Evolutionary conservation across 1,140 invertebrate species (phyloP), one percentile per base, ranked within the genome.

Genomic region (Dendrolimus punctatus): DNA sequence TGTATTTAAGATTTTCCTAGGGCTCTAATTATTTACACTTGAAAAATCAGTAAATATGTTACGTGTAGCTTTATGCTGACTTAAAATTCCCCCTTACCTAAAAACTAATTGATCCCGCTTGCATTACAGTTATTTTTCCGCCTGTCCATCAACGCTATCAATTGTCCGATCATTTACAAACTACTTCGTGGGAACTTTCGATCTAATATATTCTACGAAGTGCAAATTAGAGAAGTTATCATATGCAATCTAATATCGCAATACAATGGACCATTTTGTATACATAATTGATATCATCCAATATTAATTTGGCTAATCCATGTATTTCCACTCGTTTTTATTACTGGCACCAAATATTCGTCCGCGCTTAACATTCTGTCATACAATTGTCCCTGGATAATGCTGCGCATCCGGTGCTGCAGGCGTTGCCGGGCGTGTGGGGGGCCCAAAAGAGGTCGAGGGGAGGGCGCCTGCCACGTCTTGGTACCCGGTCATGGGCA

Each of bases 321-420:
- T 68, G 91, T 23, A 23, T 23, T 23, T 89, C 91, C 91, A 92
- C 71, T 91, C 92, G 68, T 92, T 93, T 78, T 91, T 88, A 50
- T 91, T 73, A 54, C 89, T 89, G 87, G 91, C 90, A 84, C 90
- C 91, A 64, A 91, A 87, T 85, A 93, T 90, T 85, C 93, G 92
- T 90, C 93, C 93, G 93, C 93, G 95, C 93, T 95, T 95, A 45
- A 95, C 92, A 90, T 95, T 92, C 90, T 95, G 95, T 96, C 93
- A 96, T 94, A 96, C 95, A 76, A 96, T 95, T 72, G 95, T 95
- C 60, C 95, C 95, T 83, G 95, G 94, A 55, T 95, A 85, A 68
- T 94, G 92, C 68, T 94, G 93, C 2, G 93, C 91, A 68, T 94
- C 93, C 37, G 91, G 89, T 5, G 87, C 73, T 42, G 86, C 68